These are phyloP conservation scores for Corythaeola cristata DNA, from an alignment of 2,113 vertebrate species.

Conservation along the genomic window DNA sequence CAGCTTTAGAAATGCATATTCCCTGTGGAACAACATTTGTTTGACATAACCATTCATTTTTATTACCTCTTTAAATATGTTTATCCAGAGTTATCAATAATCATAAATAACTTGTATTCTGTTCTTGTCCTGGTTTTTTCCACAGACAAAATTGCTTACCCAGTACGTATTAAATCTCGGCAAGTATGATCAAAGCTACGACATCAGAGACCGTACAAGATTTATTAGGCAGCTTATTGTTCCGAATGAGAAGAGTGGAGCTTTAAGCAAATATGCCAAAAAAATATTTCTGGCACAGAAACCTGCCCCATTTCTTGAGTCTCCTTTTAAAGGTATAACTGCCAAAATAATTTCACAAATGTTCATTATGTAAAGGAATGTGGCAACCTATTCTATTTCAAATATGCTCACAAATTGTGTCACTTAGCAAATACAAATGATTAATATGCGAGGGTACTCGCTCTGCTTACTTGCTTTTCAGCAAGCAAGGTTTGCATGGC, in stretches of 20 bases:
- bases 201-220: constrained; percentile 97
- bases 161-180: constrained; percentile 98
- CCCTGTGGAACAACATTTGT: constrained; percentile 87
- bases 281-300: constrained; percentile 95
- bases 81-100: constrained; percentile 98
- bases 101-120: constrained; percentile 90
- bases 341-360: constrained; percentile 49
- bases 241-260: constrained; percentile 92
- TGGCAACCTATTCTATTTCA: constrained; percentile 22
- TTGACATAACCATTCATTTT: constrained; percentile 92
- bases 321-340: constrained; percentile 93
- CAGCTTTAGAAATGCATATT: constrained; percentile 89
- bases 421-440: constrained; percentile 49
- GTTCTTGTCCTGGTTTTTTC: constrained; percentile 75
- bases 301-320: constrained; percentile 92
- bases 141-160: constrained; percentile 97
- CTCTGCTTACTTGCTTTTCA: constrained; percentile 10
- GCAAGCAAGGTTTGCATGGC: constrained; percentile 5
- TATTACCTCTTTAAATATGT: constrained; percentile 95
- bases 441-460: constrained; percentile 22
- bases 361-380: constrained; percentile 45
- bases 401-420: constrained; percentile 32
- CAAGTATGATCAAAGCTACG: constrained; percentile 99
- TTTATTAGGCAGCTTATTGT: constrained; percentile 99
- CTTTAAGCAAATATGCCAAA: constrained; percentile 95